Evolutionary conservation across 1,140 invertebrate genomes (phyloP), one percentile per base, ranked within the genome.

Genomic region (Apocrypta bakeri): DNA sequence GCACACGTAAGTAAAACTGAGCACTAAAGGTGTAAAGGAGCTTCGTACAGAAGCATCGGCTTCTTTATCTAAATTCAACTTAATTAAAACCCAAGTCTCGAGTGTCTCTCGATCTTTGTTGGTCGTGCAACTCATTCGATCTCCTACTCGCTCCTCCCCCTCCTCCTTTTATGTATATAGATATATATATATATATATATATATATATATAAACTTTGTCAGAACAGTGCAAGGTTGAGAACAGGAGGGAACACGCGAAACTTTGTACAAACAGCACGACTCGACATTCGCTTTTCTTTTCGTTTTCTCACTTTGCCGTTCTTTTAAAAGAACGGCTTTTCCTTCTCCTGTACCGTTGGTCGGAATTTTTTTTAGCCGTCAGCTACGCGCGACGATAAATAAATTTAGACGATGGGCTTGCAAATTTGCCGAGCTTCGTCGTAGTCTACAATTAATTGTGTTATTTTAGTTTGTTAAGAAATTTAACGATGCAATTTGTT

Each of bases 1-100:
- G 9, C 24, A 25, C 63, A 24, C 27, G 63, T 66, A 42, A 73
- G 48, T 42, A 73, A 73, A 42, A 73, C 33, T 72, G 33, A 17
- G 24, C 61, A 8, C 61, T 63, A 17, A 1, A 14, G 21, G 40
- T 63, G 12, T 27, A 69, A 71, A 71, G 68, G 17, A 71, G 68
- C 11, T 9, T n/a, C 31, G 29, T 21, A 24, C 37, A 56, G 48
- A 14, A 56, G 48, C 48, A 42, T 7, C 12, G 12, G 40, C 12
- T 72, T 24, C 33, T 29, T 74, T 31, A 27, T 79, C 66, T 79
- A 79, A 79, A 71, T 79, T 79, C 79, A 73, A 80, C 79, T 80
- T 64, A 80, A 80, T 80, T 80, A 80, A 80, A 80, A 80, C 21
- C 69, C 48, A 25, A 73, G 79, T 64, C 64, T 79, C 66, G 27